Evolutionary conservation across 2,113 vertebrate genomes (phyloP).

Genomic region (Myotis davidii): DNA sequence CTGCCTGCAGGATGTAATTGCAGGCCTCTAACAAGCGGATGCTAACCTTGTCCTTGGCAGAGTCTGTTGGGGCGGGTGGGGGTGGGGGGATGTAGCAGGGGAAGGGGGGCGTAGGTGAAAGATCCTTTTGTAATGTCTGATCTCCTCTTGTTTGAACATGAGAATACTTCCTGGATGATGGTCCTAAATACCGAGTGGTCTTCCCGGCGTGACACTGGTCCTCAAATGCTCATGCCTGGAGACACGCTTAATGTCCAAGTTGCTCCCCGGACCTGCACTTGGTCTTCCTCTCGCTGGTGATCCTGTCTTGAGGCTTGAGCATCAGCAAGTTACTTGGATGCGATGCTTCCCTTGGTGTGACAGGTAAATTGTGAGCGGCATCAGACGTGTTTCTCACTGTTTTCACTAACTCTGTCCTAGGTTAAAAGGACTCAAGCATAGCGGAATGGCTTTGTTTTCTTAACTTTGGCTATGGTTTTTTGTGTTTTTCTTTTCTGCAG

Average conservation of each 20-base stretch:
- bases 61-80: neutral
- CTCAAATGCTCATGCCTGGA: neutral
- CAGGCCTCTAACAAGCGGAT: constrained; percentile 41
- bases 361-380: neutral
- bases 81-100: neutral
- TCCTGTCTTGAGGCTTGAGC: neutral
- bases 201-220: neutral
- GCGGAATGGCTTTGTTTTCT: neutral
- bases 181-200: constrained; percentile 5
- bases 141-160: neutral
- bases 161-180: constrained; percentile 7
- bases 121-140: neutral
- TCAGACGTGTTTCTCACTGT: neutral
- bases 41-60: constrained; percentile 63
- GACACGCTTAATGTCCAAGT: accelerated
- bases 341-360: neutral
- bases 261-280: neutral
- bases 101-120: neutral
- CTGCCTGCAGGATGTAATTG: constrained; percentile 64
- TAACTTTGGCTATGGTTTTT: neutral
- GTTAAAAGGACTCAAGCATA: neutral
- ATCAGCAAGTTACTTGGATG: neutral
- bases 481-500: neutral
- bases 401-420: neutral
- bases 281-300: neutral